Conservation (phyloP, 30 jellyfish, hydroid and myxozoan genomes). For the Turritopsis dohrnii region DNA sequence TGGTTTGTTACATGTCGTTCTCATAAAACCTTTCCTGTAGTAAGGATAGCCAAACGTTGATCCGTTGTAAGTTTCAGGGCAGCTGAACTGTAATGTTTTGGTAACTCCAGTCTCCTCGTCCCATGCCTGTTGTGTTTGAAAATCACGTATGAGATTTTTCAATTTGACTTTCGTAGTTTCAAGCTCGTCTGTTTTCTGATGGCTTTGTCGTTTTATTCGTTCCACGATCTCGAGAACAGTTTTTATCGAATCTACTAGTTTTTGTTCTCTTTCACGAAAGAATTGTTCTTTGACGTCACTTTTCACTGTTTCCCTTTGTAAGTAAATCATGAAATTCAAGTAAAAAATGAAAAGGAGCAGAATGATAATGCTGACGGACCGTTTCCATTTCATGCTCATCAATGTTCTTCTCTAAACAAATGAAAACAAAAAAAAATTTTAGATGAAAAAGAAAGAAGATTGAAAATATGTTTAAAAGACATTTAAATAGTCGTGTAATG, state of each 20-base stretch:
- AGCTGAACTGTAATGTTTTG: slow-evolving; percentile 1
- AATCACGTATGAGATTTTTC: not conserved
- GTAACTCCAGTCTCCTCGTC: not conserved
- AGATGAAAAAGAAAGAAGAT: not conserved
- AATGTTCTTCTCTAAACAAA: not conserved
- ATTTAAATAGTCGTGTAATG: no score
- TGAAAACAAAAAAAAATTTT: no score
- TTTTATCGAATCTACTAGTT: not conserved
- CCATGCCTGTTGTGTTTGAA: not conserved
- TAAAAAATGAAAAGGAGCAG: not conserved
- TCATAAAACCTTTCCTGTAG: slow-evolving; percentile 42
- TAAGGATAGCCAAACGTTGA: slow-evolving; percentile 50
- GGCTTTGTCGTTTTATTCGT: not conserved
- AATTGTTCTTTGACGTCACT: not conserved
- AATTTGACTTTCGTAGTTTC: not conserved
- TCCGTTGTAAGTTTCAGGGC: slow-evolving; percentile 57
- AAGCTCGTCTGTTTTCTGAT: not conserved
- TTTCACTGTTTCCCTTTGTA: not conserved
- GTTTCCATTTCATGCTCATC: not conserved
- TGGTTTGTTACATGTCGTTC: slow-evolving; percentile 40
- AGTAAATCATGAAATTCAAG: not conserved
- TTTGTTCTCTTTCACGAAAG: not conserved
- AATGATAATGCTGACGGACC: not conserved
- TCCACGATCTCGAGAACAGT: not conserved
- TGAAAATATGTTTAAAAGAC: no score